A percentile compares a stretch with the other conserved stretches of the same genome.
Conservation (phyloP, 2,797 vertebrate species). For the Typhlichthys subterraneus region DNA sequence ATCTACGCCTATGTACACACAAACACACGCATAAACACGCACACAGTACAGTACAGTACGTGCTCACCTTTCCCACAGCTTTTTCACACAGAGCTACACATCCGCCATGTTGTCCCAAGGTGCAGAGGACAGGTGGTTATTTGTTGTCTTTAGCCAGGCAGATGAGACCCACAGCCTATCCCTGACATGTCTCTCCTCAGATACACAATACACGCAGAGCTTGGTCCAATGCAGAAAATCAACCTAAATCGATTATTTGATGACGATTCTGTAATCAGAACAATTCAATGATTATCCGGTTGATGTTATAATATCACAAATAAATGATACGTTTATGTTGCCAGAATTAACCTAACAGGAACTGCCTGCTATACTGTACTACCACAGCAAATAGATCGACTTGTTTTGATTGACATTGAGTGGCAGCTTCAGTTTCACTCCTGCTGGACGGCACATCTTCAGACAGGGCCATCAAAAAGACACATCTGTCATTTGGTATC, state of each 20-base stretch:
- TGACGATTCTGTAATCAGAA: no score
- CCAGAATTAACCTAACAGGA: no score
- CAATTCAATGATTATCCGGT: no score
- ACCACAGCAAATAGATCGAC: no score
- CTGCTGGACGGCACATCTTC: slow-evolving; percentile 10
- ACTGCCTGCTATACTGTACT: no score
- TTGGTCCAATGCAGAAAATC: no score
- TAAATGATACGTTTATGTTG: no score
- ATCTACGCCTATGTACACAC: neutral
- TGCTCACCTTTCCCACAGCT: no score
- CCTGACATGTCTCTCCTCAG: slow-evolving; percentile 33
- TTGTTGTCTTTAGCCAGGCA: slow-evolving; percentile 37
- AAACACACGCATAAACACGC: slow-evolving; percentile 28
- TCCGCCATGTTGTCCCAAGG: slow-evolving; percentile 18
- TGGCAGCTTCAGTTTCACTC: slow-evolving; percentile 15
- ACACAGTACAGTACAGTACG: no score
- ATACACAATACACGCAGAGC: no score
- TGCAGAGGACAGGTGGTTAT: slow-evolving; percentile 12
- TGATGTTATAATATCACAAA: no score
- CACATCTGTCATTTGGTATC: slow-evolving; percentile 12
- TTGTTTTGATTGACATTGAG: slow-evolving; percentile 1
- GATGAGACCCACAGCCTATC: slow-evolving; percentile 38
- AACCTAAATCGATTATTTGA: no score
- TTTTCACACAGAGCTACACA: neutral
- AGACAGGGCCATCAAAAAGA: slow-evolving; percentile 33